Conservation (phyloP, 1,140 invertebrate species). For the Scaptomyza hsui region DNA sequence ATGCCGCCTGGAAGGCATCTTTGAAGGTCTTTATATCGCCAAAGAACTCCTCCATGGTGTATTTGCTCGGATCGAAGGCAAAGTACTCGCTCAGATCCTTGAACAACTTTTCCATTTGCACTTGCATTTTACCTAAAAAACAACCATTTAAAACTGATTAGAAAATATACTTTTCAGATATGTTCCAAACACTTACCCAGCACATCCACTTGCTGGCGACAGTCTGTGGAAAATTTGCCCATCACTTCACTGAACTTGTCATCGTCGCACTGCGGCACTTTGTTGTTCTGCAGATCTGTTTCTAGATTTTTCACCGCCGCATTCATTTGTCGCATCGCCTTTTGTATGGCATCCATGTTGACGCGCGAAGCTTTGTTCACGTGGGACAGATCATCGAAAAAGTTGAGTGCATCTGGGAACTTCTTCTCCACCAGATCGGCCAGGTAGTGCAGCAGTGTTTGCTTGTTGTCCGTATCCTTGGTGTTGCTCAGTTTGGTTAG, state of each 20-base stretch:
- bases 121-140: constrained; percentile 91
- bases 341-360: constrained; percentile 93
- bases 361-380: constrained; percentile 92
- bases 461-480: constrained; percentile 96
- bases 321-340: constrained; percentile 94
- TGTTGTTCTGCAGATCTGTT: constrained; percentile 93
- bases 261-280: constrained; percentile 89
- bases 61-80: constrained; percentile 96
- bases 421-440: constrained; percentile 95
- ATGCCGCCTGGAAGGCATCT: constrained; percentile 93
- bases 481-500: constrained; percentile 97
- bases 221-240: constrained; percentile 91
- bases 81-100: constrained; percentile 94
- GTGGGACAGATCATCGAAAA: constrained; percentile 94
- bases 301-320: constrained; percentile 93
- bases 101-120: constrained; percentile 95
- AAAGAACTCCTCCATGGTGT: constrained; percentile 98
- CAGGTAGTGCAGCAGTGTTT: constrained; percentile 96
- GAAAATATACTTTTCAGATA: not conserved
- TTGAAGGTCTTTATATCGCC: constrained; percentile 97
- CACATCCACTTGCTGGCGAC: constrained; percentile 93
- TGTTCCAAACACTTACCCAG: constrained; percentile 85
- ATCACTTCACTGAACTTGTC: constrained; percentile 94
- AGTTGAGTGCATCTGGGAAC: constrained; percentile 92
- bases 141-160: not conserved